These are phyloP conservation scores for Antennarius striatus DNA, from an alignment of 2,113 vertebrate genomes.

Conservation along the genomic window DNA sequence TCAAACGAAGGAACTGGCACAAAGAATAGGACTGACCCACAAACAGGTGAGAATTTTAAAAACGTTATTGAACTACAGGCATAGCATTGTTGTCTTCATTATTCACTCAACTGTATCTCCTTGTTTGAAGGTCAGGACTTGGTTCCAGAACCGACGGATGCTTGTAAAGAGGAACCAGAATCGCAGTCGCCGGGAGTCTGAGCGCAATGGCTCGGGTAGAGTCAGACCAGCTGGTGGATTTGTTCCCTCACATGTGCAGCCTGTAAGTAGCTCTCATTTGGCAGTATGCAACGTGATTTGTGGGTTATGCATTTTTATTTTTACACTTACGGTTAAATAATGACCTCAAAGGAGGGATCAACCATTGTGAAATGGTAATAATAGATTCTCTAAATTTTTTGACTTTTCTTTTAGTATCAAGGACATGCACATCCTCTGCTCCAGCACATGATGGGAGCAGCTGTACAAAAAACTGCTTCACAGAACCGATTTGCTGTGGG, in stretches of 20 bases:
- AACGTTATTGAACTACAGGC: background rate
- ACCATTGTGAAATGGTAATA: background rate
- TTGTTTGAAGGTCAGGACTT: conserved; percentile 87
- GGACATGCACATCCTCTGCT: conserved; percentile 40
- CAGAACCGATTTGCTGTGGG: conserved; percentile 56
- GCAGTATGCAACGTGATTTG: background rate
- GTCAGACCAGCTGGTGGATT: background rate
- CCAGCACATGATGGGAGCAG: conserved; percentile 57
- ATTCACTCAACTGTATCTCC: background rate
- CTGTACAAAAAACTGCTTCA: conserved; percentile 53
- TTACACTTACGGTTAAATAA: conserved; percentile 25
- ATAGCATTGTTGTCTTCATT: background rate
- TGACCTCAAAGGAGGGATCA: too few relatives aligned
- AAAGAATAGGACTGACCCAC: conserved; percentile 79
- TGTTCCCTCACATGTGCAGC: conserved; percentile 34
- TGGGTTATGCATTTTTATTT: too few relatives aligned
- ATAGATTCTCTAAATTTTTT: background rate
- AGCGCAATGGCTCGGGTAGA: conserved; percentile 51
- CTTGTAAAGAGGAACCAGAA: conserved; percentile 89
- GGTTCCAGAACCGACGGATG: conserved; percentile 95
- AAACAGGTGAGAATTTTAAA: conserved; percentile 74
- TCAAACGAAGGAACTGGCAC: conserved; percentile 82
- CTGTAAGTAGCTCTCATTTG: conserved; percentile 37
- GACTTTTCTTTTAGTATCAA: conserved; percentile 56
- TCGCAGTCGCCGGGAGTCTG: conserved; percentile 77